These are phyloP conservation scores for Crotophaga sulcirostris DNA, from an alignment of 2,113 vertebrate genomes.

Conservation along the genomic window DNA sequence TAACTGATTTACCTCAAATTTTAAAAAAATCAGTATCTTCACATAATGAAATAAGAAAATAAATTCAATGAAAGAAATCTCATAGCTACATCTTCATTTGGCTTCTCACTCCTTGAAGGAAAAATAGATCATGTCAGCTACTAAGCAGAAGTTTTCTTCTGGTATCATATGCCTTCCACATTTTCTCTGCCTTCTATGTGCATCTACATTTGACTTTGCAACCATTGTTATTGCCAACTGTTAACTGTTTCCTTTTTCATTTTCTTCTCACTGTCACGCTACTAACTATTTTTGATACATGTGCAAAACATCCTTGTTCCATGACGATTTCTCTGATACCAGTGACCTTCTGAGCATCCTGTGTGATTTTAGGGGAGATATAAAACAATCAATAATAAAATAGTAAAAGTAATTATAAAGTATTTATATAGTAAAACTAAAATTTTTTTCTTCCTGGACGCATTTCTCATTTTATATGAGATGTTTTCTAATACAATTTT, in stretches of 20 bases:
- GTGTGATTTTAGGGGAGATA: neutral
- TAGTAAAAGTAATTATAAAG: neutral
- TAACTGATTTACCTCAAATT: neutral
- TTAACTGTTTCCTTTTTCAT: neutral
- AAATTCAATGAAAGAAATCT: neutral
- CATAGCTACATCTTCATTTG: neutral
- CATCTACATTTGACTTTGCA: neutral
- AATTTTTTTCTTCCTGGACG: neutral
- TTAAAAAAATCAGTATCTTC: neutral
- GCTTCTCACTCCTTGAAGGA: neutral
- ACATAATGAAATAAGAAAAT: neutral
- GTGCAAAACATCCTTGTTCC: neutral
- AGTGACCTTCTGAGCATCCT: neutral
- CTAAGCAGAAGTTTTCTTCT: neutral
- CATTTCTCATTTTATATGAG: neutral
- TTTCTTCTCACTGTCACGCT: neutral
- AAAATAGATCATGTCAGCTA: neutral
- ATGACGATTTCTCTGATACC: neutral
- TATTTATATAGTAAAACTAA: neutral
- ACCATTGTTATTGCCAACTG: neutral
- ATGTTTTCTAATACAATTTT: neutral
- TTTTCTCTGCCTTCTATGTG: neutral
- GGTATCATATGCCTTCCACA: accelerated
- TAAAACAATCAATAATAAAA: neutral
- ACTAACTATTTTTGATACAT: neutral